Evolutionary conservation across 2,888 invertebrate genomes (phyloP), one percentile per base, ranked within the genome.

Genomic region (Zygogramma bicolorata): DNA sequence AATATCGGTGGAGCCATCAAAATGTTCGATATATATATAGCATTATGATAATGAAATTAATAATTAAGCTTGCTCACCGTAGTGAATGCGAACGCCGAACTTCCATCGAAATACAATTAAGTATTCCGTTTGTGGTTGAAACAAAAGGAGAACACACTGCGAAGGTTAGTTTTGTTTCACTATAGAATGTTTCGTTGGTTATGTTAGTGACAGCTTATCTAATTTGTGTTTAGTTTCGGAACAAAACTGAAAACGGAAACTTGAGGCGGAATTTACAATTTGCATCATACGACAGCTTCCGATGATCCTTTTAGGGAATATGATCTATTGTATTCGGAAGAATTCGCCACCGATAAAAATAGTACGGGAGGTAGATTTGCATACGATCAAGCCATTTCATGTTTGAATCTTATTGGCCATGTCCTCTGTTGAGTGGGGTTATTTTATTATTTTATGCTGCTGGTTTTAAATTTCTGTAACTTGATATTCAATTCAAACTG

Each of bases 161-260:
- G 62, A 68, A 68, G 62, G 68, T 68, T 62, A 31, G 49, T 38
- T 42, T 46, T 68, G 68, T 34, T 68, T 61, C 46, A 31, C 68
- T 49, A 34, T 42, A 42, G 60, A 34, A 67, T 29, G 59, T 59
- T 31, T 31, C 34, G 29, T 68, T 53, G 27, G 68, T 53, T 68
- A 53, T 68, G 68, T 62, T 38, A 62, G 62, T 68, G 68, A 68
- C 68, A 68, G 68, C 49, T 68, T 68, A 60, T 68, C 68, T 68
- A 53, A 68, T 68, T 53, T 68, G 68, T 57, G 31, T 62, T 62
- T 57, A 68, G 62, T 68, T 62, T 46, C 62, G 61, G 8, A 46
- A 46, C 46, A 46, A 46, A 46, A 46, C 68, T 68, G 49, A 13
- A 25, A 68, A 62, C 31, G 49, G 46, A 46, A 29, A 61, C 40